Evolutionary conservation across 2,888 invertebrate species (phyloP).

Genomic region (Subacronicta megacephala): DNA sequence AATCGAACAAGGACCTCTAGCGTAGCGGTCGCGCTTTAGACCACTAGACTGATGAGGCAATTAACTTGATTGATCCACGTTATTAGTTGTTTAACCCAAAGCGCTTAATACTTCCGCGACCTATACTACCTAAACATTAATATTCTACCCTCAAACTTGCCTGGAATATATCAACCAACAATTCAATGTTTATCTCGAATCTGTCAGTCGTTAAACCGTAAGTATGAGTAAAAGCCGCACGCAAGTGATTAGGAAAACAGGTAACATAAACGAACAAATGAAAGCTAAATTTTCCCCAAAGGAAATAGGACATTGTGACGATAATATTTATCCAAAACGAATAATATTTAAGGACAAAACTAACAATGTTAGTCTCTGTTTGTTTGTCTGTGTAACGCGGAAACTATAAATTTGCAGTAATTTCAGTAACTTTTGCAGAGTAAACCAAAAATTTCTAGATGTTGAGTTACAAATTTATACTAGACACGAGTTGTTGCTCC

Average conservation of each 20-base stretch:
- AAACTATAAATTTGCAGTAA: slow-evolving; percentile 28
- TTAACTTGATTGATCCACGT: no score
- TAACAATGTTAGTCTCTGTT: slow-evolving; percentile 18
- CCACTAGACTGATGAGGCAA: no score
- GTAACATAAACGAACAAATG: slow-evolving; percentile 26
- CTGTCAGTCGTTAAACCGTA: slow-evolving; percentile 20
- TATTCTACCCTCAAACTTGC: slow-evolving; percentile 1
- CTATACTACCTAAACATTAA: no score
- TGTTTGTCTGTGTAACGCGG: slow-evolving; percentile 36
- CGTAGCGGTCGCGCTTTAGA: no score
- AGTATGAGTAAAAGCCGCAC: slow-evolving; percentile 22
- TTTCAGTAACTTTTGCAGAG: slow-evolving; percentile 16
- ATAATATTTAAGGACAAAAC: slow-evolving; percentile 29
- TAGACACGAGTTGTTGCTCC: no score
- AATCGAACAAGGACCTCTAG: no score
- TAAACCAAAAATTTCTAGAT: slow-evolving; percentile 11
- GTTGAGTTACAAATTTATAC: not conserved
- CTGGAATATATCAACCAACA: slow-evolving; percentile 46
- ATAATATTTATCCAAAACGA: slow-evolving; percentile 39
- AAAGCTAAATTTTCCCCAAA: slow-evolving; percentile 33
- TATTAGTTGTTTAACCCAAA: no score
- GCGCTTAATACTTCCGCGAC: no score
- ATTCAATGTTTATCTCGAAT: slow-evolving; percentile 36
- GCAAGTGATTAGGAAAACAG: slow-evolving; percentile 6
- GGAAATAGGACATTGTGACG: slow-evolving; percentile 32